Evolutionary conservation across 2,113 vertebrate species (phyloP).

Genomic region (Microcebus tavaratra): DNA sequence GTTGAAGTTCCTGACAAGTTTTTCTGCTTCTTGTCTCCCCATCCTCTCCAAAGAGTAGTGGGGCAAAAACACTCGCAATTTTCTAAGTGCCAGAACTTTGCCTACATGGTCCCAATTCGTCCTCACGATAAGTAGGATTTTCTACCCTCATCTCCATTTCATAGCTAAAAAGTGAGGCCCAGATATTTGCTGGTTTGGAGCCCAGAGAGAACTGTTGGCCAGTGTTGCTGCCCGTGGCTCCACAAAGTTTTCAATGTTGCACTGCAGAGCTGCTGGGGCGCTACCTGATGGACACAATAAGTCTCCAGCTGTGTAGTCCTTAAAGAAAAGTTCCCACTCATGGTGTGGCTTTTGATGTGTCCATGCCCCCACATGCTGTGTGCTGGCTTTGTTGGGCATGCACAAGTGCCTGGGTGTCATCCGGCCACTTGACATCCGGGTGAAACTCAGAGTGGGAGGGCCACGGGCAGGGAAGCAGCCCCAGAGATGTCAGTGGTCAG

Average conservation of each 20-base stretch:
- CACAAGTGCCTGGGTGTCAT: background rate
- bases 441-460: background rate
- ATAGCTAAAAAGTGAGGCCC: background rate
- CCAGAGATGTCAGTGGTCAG: background rate
- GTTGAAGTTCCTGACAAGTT: background rate
- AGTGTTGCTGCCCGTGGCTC: fast-evolving
- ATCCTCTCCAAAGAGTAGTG: background rate
- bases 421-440: background rate
- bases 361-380: too few relatives aligned
- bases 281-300: background rate
- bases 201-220: background rate
- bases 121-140: background rate
- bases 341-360: background rate
- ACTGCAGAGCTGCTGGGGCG: background rate
- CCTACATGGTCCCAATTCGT: background rate
- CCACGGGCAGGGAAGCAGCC: background rate
- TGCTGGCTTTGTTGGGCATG: background rate
- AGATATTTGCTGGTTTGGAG: slow-evolving; percentile 79
- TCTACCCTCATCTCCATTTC: background rate
- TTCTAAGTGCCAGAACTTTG: background rate
- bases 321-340: background rate
- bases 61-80: background rate
- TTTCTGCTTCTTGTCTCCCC: background rate
- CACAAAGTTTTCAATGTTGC: background rate
- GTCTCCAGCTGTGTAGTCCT: background rate